Evolutionary conservation across 2,797 vertebrate genomes (phyloP), one percentile per base, ranked within the genome.

Genomic region (Acropternis orthonyx): DNA sequence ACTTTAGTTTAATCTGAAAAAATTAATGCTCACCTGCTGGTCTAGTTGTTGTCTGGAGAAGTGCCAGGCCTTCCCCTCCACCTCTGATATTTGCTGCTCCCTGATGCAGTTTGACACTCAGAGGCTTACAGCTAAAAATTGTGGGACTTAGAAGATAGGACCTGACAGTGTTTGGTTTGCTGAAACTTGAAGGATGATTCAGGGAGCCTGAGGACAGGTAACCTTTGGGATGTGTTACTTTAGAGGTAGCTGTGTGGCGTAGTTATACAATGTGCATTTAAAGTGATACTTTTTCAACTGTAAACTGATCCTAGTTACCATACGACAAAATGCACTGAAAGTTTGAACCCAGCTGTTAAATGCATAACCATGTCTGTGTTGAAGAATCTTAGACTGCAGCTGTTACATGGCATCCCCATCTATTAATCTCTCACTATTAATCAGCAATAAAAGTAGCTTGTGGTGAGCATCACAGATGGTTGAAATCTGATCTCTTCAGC

Each of bases 281-380:
- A 88, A 95, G 73, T 71, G 90, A 72, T 94, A 80, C 77, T 95
- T 97, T 95, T 91, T 86, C 79, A 69, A 46, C 71, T 89, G 97
- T 97, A 98, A 97, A 88, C 73, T 88, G 96, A 98, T 97, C 96
- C 92, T 67, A 30, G 54, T 92, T 92, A 83, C 96, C 96, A 96
- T 97, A 96, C 96, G 95, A 97, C 88, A 95, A 94, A 97, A 95
- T 90, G 55, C 21, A 90, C 85, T 93, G 79, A 48, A 94, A 96
- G 91, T 95, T 93, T 91, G 88, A 97, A 81, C 89, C 81, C 97
- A 98, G 96, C 96, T 98, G 97, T 97, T 95, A 88, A 93, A 91
- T 61, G 49, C 79, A 78, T 89, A 92, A 89, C 77, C 51, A 22
- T 37, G 88, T 87, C 55, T 79, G 79, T 94, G 85, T 96, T 96